phyloP scores from a whole-genome alignment of 2,797 vertebrate genomes.

The Champsocephalus gunnari region DNA sequence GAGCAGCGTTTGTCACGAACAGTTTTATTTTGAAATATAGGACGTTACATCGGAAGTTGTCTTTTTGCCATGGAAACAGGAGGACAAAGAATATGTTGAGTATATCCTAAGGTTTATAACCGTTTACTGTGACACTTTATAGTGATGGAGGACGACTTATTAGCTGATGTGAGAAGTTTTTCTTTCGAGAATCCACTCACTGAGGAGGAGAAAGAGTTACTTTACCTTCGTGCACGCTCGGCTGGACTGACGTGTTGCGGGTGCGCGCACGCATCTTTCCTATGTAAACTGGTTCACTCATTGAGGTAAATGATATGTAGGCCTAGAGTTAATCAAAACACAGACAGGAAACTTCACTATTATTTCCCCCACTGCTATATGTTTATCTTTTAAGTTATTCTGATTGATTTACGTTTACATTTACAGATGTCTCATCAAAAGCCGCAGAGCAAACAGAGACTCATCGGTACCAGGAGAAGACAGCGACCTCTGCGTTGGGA shows the following conservation, averaged over 20 bases:
- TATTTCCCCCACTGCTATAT: accelerated
- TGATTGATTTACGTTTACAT: background rate
- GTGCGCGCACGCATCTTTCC: constrained; percentile 84
- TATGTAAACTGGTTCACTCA: constrained; percentile 73
- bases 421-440: constrained; percentile 27
- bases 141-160: constrained; percentile 64
- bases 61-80: constrained; percentile 57
- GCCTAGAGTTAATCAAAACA: background rate
- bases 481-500: constrained; percentile 76
- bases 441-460: constrained; percentile 14
- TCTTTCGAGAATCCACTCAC: constrained; percentile 74
- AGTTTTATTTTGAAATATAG: constrained; percentile 57
- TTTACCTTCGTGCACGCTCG: constrained; percentile 68
- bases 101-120: accelerated
- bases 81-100: accelerated
- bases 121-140: accelerated
- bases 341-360: background rate
- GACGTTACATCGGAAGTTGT: constrained; percentile 25
- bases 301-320: constrained; percentile 71
- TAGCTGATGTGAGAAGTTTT: constrained; percentile 66
- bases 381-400: background rate
- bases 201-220: constrained; percentile 63
- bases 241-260: constrained; percentile 70
- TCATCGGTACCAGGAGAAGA: background rate
- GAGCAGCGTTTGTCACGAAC: background rate